These are phyloP conservation scores for Pelusios castaneus DNA, from an alignment of 2,113 vertebrate genomes.

Conservation along the genomic window DNA sequence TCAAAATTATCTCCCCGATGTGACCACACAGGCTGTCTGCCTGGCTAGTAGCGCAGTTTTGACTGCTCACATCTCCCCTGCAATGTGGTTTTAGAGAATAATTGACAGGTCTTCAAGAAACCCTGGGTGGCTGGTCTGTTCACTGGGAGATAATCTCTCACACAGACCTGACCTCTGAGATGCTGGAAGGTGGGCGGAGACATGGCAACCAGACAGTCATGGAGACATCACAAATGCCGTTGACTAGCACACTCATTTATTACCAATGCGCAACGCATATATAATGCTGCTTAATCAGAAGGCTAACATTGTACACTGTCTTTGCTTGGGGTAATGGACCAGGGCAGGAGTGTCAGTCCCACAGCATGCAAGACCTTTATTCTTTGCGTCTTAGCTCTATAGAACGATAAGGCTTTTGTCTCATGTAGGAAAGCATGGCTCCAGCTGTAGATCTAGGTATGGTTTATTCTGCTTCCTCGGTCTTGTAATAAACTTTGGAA, in stretches of 20 bases:
- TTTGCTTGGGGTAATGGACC: not conserved
- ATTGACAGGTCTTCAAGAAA: not conserved
- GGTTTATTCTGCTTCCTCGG: not conserved
- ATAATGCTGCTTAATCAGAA: not conserved
- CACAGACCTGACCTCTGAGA: not conserved
- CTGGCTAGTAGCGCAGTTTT: not conserved
- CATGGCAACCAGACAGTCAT: not conserved
- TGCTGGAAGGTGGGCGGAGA: not conserved
- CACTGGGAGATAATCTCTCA: not conserved
- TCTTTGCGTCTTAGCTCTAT: not conserved
- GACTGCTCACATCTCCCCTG: not conserved
- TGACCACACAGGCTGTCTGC: not conserved
- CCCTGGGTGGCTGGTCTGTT: not conserved
- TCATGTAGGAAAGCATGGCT: not conserved
- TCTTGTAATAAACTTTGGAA: not conserved
- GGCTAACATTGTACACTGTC: not conserved
- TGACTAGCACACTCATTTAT: not conserved
- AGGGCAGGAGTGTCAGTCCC: not conserved
- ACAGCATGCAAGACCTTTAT: not conserved
- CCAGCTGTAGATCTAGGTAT: not conserved
- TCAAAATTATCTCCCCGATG: not conserved
- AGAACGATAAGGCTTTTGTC: not conserved
- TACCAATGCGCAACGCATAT: not conserved
- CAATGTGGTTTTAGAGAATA: not conserved
- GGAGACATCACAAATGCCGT: not conserved